Conservation (phyloP, 2,888 invertebrate species). For the Ophioninae sp. region DNA sequence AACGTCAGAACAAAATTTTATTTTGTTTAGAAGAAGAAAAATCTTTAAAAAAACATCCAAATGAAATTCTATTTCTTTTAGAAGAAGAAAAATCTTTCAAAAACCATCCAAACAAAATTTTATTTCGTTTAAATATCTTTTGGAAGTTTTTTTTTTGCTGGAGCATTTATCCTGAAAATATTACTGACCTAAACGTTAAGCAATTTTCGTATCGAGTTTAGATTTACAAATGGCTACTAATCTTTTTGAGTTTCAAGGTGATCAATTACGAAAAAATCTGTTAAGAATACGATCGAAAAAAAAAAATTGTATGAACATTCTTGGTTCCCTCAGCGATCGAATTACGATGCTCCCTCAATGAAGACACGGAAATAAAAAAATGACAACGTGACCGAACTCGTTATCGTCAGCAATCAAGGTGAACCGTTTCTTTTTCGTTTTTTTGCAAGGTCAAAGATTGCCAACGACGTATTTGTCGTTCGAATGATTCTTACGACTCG, state of each 20-base stretch:
- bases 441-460: background rate
- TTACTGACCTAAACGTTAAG: too few species aligned
- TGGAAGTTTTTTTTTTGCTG: too few species aligned
- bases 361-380: background rate
- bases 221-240: too few species aligned
- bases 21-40: too few species aligned
- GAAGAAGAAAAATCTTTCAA: too few species aligned
- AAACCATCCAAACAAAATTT: too few species aligned
- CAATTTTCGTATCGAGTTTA: too few species aligned
- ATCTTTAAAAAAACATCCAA: too few species aligned
- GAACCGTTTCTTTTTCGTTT: background rate
- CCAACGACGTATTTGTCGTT: background rate
- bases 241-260: background rate
- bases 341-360: background rate
- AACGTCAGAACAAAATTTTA: too few species aligned
- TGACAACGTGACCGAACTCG: background rate
- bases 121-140: too few species aligned
- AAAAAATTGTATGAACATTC: background rate
- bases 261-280: background rate
- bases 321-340: background rate
- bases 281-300: background rate
- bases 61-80: too few species aligned
- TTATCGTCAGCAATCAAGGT: background rate
- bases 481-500: background rate
- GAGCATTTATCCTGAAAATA: too few species aligned